Conservation (phyloP, 1,140 invertebrate species). For the Myzus persicae region DNA sequence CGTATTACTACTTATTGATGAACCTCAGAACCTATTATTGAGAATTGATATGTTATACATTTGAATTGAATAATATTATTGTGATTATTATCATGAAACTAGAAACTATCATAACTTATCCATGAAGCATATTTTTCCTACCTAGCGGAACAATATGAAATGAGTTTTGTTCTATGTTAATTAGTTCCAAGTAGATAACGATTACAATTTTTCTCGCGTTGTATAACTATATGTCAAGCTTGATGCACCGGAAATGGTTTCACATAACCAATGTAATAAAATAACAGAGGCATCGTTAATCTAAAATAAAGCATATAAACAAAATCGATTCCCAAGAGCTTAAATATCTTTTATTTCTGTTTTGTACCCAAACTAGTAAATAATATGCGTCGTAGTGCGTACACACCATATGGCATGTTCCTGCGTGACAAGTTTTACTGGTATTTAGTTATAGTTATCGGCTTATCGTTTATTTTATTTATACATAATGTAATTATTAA, state of each 20-base stretch:
- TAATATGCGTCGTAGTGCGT: neutral
- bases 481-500: neutral
- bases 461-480: neutral
- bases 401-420: neutral
- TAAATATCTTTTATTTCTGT: neutral
- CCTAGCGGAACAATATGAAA: neutral
- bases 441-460: neutral
- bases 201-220: neutral
- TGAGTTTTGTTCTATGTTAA: neutral
- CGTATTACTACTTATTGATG: too few species aligned
- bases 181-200: neutral
- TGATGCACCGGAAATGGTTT: neutral
- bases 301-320: neutral
- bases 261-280: neutral
- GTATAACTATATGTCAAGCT: neutral
- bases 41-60: neutral
- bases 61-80: neutral
- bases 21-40: neutral
- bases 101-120: neutral
- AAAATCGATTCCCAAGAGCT: neutral
- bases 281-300: neutral
- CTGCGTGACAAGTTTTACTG: neutral
- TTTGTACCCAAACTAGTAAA: neutral
- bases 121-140: neutral
- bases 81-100: neutral